Conservation (phyloP, 2,888 invertebrate genomes). For the Listrodromus nycthemerus region DNA sequence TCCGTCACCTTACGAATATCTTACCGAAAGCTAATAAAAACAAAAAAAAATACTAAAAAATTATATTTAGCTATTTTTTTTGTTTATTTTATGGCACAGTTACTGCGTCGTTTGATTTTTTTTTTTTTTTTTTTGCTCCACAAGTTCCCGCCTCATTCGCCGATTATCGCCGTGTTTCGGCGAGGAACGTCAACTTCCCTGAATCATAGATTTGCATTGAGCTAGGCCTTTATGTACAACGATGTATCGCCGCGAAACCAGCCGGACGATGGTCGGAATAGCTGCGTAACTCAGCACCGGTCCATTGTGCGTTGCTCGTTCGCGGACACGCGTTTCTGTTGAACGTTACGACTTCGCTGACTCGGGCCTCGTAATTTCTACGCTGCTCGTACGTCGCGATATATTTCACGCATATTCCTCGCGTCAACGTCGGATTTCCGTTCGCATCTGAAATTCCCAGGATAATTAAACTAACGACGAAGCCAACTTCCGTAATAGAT, state of each 20-base stretch:
- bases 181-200: constrained; percentile 34
- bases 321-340: constrained; percentile 31
- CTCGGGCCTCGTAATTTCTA: constrained; percentile 8
- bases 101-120: too few species aligned
- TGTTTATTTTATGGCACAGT: too few species aligned
- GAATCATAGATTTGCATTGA: constrained; percentile 60
- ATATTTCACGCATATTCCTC: not conserved
- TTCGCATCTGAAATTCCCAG: not conserved
- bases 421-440: not conserved
- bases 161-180: constrained; percentile 9
- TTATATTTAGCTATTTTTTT: not conserved
- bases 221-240: constrained; percentile 41
- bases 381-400: not conserved
- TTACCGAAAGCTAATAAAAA: not conserved
- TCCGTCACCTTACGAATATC: not conserved
- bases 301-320: constrained; percentile 41
- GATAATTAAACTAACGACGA: not conserved
- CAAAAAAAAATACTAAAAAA: not conserved
- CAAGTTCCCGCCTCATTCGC: not conserved
- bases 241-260: constrained; percentile 26
- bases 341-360: constrained; percentile 4
- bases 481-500: not conserved
- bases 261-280: constrained; percentile 42
- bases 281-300: constrained; percentile 31
- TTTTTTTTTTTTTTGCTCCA: not conserved